Conservation (phyloP, 2,113 vertebrate genomes). For the Nettapus auritus region DNA sequence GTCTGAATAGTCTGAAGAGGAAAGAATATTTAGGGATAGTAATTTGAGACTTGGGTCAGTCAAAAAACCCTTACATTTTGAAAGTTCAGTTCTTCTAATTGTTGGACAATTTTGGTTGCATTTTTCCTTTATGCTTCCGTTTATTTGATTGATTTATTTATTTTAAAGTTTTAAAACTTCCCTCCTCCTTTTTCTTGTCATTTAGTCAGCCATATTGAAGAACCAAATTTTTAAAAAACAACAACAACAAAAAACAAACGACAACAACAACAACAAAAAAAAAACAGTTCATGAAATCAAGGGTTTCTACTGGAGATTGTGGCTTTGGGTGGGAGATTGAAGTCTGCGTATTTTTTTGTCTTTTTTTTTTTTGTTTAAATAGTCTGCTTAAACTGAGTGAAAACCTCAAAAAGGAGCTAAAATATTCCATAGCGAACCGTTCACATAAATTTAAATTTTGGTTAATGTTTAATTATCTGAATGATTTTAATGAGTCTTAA, state of each 20-base stretch:
- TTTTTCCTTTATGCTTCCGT: not conserved
- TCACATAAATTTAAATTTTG: not conserved
- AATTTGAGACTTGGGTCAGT: not conserved
- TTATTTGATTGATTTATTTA: not conserved
- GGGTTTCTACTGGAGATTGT: not conserved
- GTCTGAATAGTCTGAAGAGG: not conserved
- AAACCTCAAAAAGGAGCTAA: not conserved
- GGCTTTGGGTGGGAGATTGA: not conserved
- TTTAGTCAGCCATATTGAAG: not conserved
- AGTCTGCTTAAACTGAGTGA: not conserved
- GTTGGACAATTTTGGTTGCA: not conserved
- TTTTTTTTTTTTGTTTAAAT: not conserved
- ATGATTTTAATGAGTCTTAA: not conserved
- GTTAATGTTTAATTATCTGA: not conserved
- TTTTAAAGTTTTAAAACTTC: not conserved
- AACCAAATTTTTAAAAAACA: too few species aligned
- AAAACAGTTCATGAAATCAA: not conserved
- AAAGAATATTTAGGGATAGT: not conserved
- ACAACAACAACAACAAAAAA: too few species aligned
- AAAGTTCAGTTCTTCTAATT: not conserved
- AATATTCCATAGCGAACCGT: not conserved
- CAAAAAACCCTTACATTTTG: not conserved
- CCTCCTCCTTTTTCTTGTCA: not conserved
- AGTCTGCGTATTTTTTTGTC: not conserved
- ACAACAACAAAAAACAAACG: too few species aligned